Conservation (phyloP, 1,140 invertebrate species). For the Habropoda laboriosa region DNA sequence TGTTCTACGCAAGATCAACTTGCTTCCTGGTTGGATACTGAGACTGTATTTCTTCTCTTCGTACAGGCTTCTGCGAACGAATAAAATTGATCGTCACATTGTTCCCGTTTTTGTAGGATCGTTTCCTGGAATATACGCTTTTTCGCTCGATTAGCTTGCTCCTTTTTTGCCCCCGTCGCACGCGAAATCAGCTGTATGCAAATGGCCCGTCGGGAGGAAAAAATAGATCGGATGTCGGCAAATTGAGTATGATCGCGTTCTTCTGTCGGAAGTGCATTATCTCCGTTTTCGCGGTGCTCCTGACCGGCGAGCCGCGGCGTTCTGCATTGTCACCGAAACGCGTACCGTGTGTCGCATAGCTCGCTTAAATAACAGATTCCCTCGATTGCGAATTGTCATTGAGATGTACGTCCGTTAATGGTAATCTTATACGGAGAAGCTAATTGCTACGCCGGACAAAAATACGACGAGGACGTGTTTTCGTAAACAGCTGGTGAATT, state of each 20-base stretch:
- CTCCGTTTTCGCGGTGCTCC: neutral
- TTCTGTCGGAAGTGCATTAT: slow-evolving; percentile 1
- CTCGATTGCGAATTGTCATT: slow-evolving; percentile 1
- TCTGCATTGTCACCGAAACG: slow-evolving; percentile 13
- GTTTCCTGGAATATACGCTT: too few relatives aligned
- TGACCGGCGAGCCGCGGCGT: neutral
- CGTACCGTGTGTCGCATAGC: too few relatives aligned
- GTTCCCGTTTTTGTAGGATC: too few relatives aligned
- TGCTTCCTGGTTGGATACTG: too few relatives aligned
- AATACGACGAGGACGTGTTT: neutral
- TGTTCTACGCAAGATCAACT: neutral
- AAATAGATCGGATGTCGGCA: slow-evolving; percentile 24
- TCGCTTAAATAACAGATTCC: slow-evolving; percentile 17
- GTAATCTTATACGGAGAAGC: neutral
- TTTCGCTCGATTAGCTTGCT: neutral
- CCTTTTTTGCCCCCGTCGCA: neutral
- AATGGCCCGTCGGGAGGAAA: slow-evolving; percentile 8
- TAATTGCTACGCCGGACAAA: slow-evolving; percentile 9
- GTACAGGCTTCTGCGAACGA: too few relatives aligned
- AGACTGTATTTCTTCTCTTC: too few relatives aligned
- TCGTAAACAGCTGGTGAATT: too few relatives aligned
- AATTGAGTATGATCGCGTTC: slow-evolving; percentile 17
- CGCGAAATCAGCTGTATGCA: neutral
- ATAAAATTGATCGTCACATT: too few relatives aligned
- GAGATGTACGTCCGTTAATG: slow-evolving; percentile 9